Conservation (phyloP, 2,797 vertebrate genomes). For the Falco peregrinus region DNA sequence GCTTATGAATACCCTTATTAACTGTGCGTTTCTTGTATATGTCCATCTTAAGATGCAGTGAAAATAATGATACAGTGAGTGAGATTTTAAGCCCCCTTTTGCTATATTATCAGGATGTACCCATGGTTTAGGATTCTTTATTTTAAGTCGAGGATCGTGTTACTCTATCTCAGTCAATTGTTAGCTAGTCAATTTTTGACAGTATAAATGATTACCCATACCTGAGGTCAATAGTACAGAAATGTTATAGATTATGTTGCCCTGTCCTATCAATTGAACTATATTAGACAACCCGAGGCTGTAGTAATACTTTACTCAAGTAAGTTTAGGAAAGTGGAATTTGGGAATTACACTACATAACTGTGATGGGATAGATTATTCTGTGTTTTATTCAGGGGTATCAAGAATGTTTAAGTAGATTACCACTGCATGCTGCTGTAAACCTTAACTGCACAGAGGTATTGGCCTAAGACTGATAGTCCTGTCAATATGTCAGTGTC, state of each 20-base stretch:
- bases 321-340: neutral
- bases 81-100: neutral
- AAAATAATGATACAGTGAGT: neutral
- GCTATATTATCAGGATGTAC: neutral
- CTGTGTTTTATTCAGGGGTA: neutral
- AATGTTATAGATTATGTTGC: neutral
- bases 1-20: neutral
- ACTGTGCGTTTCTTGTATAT: neutral
- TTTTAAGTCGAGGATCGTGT: conserved; percentile 22
- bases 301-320: neutral
- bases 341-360: neutral
- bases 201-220: neutral
- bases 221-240: conserved; percentile 15
- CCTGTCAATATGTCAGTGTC: neutral
- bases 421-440: neutral
- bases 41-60: neutral
- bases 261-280: conserved; percentile 14
- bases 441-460: neutral
- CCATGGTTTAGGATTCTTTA: neutral
- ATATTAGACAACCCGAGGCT: neutral
- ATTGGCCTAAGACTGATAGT: neutral
- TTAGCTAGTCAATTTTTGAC: conserved; percentile 25
- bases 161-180: neutral
- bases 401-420: neutral
- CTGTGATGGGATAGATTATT: neutral